Evolutionary conservation across 1,140 invertebrate species (phyloP).

Genomic region (Cydia strobilella): DNA sequence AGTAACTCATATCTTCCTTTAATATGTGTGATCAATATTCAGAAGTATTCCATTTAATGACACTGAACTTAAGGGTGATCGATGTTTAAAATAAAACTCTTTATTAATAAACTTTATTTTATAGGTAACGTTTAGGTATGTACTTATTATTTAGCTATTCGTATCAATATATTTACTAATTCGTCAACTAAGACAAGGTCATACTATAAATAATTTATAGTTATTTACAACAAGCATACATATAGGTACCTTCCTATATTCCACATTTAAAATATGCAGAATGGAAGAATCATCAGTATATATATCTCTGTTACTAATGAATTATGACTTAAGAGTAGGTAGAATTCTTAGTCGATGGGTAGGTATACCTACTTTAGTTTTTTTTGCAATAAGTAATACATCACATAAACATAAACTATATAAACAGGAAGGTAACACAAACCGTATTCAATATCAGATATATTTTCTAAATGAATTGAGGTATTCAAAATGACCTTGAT

Average conservation of each 20-base stretch:
- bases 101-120: constrained; percentile 52
- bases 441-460: too few species aligned
- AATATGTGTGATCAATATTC: too few species aligned
- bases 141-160: constrained; percentile 44
- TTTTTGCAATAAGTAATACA: too few species aligned
- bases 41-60: constrained; percentile 5
- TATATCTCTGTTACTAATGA: too few species aligned
- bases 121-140: constrained; percentile 37
- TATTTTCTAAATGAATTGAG: too few species aligned
- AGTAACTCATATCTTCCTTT: too few species aligned
- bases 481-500: too few species aligned
- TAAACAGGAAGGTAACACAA: too few species aligned
- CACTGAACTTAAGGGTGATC: neutral
- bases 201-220: constrained; percentile 38
- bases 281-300: neutral
- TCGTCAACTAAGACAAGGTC: constrained; percentile 38
- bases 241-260: constrained; percentile 7
- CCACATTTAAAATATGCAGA: constrained; percentile 17
- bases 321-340: too few species aligned
- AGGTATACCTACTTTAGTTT: too few species aligned
- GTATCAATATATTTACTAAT: constrained; percentile 45
- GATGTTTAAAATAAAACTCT: constrained; percentile 26
- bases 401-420: too few species aligned
- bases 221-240: constrained; percentile 43
- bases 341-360: too few species aligned